Evolutionary conservation across 1,140 invertebrate species (phyloP), one percentile per base, ranked within the genome.

Genomic region (Euglossa dilemma): DNA sequence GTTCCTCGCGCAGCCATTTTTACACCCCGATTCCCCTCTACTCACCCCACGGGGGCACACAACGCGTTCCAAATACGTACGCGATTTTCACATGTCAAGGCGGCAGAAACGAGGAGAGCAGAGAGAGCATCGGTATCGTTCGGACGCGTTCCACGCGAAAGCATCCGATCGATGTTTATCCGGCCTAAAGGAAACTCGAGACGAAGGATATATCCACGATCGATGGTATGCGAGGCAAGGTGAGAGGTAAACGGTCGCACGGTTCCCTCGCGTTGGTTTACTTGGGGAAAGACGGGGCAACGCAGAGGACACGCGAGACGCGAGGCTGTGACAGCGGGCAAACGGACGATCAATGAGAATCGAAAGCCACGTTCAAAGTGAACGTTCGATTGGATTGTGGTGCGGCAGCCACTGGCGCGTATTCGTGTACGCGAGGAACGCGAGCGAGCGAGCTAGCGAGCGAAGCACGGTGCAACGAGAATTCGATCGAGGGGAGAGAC

Each of bases 61-160:
- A 25, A 64, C 63, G 20, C 36, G 47, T 12, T 59, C 36, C 52
- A 47, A 73, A 20, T 64, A 57, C 50, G 25, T 57, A 69, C 61
- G 63, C 36, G 56, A 81, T 85, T 85, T 74, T 72, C 66, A 63
- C 64, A 45, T 36, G 57, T 25, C 59, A 50, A 18, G 45, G 59
- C 36, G 56, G 59, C 16, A n/a, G n/a, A 59, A 8, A 9, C 25
- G 16, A 63, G 61, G 25, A 78, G 82, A 67, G 70, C 75, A n/a
- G n/a, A n/a, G 47, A 81, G 56, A 63, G 61, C 76, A 82, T 86
- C 69, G 79, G 82, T 75, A 87, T 71, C 61, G 56, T 25, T 52
- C 6, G 18, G 18, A 28, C 59, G 56, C 20, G 9, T 47, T 54
- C 6, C 12, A 59, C n/a, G 7, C 43, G 72, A 36, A 52, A 71